Conservation (phyloP, 2,888 invertebrate genomes). For the Drosophila fulvimacula region DNA sequence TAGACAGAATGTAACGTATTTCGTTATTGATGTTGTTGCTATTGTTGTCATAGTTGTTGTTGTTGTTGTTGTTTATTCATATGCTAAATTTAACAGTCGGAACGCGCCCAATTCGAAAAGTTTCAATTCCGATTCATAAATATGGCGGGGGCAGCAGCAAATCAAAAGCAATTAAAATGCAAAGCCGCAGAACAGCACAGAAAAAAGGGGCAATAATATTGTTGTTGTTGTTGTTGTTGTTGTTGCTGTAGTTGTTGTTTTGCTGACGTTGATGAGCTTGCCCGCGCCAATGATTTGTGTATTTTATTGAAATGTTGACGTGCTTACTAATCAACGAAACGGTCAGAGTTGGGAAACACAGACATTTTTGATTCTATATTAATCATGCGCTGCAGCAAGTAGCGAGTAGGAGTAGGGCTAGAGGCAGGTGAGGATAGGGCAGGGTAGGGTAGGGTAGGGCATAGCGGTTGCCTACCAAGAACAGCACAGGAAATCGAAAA, state of each 20-base stretch:
- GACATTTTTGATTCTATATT: slow-evolving; percentile 59
- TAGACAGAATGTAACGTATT: slow-evolving; percentile 33
- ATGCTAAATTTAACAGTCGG: slow-evolving; percentile 60
- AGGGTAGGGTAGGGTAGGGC: not conserved
- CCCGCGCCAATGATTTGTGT: slow-evolving; percentile 57
- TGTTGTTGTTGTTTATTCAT: slow-evolving; percentile 33
- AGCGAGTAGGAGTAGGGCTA: not conserved
- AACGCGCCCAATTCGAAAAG: slow-evolving; percentile 67
- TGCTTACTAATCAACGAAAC: slow-evolving; percentile 75
- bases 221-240: slow-evolving; percentile 26
- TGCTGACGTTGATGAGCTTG: slow-evolving; percentile 70
- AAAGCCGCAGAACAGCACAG: slow-evolving; percentile 60
- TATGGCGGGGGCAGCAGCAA: slow-evolving; percentile 70
- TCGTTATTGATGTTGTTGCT: slow-evolving; percentile 9
- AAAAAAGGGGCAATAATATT: slow-evolving; percentile 42
- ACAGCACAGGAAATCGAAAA: slow-evolving; percentile 68
- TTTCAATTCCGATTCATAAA: slow-evolving; percentile 58
- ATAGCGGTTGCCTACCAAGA: slow-evolving; percentile 5
- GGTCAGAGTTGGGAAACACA: slow-evolving; percentile 64
- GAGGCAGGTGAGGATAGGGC: too few relatives aligned
- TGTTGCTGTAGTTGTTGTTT: slow-evolving; percentile 26
- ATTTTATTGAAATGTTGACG: slow-evolving; percentile 72
- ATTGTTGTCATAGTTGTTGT: slow-evolving; percentile 4
- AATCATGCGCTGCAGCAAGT: slow-evolving; percentile 71
- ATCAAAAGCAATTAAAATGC: slow-evolving; percentile 80